Base-by-base conservation (phyloP, 2,797 vertebrate genomes). In the Periparus ater region DNA sequence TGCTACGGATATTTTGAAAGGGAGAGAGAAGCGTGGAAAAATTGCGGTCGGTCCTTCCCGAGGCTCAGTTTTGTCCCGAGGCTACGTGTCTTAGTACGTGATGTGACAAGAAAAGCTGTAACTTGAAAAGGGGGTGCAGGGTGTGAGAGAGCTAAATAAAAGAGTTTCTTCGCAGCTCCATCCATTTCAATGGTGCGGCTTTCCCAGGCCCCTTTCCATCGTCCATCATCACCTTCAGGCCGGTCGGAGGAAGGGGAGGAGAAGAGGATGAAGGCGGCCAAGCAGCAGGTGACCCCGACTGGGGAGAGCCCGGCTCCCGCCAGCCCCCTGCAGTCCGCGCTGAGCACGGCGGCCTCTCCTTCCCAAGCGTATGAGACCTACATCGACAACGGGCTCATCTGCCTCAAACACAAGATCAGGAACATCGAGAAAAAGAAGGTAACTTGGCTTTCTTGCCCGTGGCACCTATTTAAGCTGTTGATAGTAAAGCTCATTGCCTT, bases 371-470 rank as follows among this genome's bases (percentile, higher is more conserved):
- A 99, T 11, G 99, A 99, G 68, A 98, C 96, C 53, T 99, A 99
- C 93, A 98, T 99, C 47, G 99, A 99, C 75, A 98, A 99, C 8
- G 99, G 99, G 63, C 98, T 99, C 85, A 98, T 99, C 97, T 99
- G 99, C 96, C 98, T 99, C 88, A 99, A 99, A 93, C 99, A 99
- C 98, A 99, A 99, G 97, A 98, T 99, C 61, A 98, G 99, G 90
- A 99, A 99, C 97, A 98, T 99, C 87, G 99, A 99, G 98, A 99
- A 99, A 95, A 99, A 99, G 96, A 99, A 99, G 99, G 99, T 99
- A 97, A 80, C 86, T 80, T 42, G 34, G 4, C 58, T 50, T 74
- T 16, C 47, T 80, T 63, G 29, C 18, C 27, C 30, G 3, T 20
- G 50, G 22, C 12, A 5, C 0, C 3, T 82, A 1, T n/a, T 80